These are phyloP conservation scores for Parnassius mnemosyne DNA, from an alignment of 2,888 invertebrate genomes.

Conservation along the genomic window DNA sequence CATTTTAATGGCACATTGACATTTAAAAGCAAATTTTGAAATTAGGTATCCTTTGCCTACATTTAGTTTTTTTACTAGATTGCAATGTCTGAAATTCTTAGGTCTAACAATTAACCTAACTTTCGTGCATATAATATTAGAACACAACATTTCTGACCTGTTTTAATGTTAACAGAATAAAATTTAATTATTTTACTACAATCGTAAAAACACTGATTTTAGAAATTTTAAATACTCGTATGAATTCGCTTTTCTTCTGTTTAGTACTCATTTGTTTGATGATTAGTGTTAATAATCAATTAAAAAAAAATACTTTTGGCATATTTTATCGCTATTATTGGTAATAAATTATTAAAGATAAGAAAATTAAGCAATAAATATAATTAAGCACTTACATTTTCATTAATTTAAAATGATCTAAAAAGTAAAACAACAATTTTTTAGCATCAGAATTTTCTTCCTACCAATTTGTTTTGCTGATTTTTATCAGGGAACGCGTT, in stretches of 20 bases:
- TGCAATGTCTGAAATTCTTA: constrained; percentile 2
- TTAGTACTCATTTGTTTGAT: too few species aligned
- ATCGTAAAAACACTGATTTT: too few species aligned
- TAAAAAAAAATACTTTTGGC: too few species aligned
- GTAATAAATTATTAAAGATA: too few species aligned
- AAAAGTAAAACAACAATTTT: constrained; percentile 1
- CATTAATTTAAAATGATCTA: neutral
- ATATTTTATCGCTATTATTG: too few species aligned
- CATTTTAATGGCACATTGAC: constrained; percentile 10
- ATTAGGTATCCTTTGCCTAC: constrained; percentile 6
- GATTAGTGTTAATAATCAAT: too few species aligned
- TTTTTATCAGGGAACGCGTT: constrained; percentile 44
- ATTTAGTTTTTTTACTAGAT: neutral
- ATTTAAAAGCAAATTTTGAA: constrained; percentile 11
- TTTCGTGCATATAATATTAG: neutral
- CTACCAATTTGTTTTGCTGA: constrained; percentile 4
- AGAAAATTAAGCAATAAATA: too few species aligned
- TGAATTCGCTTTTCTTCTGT: too few species aligned
- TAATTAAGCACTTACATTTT: neutral
- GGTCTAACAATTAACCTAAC: constrained; percentile 19
- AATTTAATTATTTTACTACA: too few species aligned
- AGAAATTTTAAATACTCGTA: too few species aligned
- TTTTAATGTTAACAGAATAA: too few species aligned
- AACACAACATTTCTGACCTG: too few species aligned
- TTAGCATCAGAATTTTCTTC: neutral